Evolutionary conservation across 2,797 vertebrate species (phyloP).

Genomic region (Microhierax caerulescens): DNA sequence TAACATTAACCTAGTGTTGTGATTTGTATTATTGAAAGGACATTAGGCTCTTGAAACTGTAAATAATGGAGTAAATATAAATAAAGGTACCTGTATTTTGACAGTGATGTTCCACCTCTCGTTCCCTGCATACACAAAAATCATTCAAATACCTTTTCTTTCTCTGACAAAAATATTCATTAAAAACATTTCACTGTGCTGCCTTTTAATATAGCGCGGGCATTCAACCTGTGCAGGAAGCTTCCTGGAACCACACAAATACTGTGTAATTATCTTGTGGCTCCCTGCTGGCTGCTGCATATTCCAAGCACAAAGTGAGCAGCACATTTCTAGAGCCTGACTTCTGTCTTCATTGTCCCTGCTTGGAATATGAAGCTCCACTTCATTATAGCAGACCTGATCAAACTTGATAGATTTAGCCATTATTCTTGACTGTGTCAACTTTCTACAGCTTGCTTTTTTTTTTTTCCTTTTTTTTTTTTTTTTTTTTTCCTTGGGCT

Average conservation of each 20-base stretch:
- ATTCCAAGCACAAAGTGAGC: slow-evolving; percentile 87
- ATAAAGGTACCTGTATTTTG: slow-evolving; percentile 83
- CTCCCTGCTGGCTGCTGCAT: slow-evolving; percentile 92
- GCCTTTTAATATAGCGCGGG: slow-evolving; percentile 84
- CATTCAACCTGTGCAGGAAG: slow-evolving; percentile 85
- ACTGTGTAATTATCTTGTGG: slow-evolving; percentile 94
- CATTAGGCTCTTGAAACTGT: slow-evolving; percentile 67
- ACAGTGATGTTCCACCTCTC: slow-evolving; percentile 82
- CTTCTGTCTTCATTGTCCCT: slow-evolving; percentile 86
- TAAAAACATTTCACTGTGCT: slow-evolving; percentile 89
- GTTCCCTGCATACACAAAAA: slow-evolving; percentile 75
- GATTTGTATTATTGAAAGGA: slow-evolving; percentile 74
- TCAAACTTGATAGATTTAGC: slow-evolving; percentile 92
- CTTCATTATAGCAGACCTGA: slow-evolving; percentile 91
- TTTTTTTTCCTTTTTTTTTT: slow-evolving; percentile 8
- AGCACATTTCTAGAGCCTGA: slow-evolving; percentile 81
- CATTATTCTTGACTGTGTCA: slow-evolving; percentile 89
- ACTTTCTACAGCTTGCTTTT: slow-evolving; percentile 75
- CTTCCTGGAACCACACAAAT: slow-evolving; percentile 93
- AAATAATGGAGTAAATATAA: slow-evolving; percentile 81
- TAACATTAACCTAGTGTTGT: slow-evolving; percentile 68
- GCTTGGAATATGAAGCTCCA: slow-evolving; percentile 87
- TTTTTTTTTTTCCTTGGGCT: slow-evolving; percentile 46
- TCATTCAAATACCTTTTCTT: slow-evolving; percentile 87
- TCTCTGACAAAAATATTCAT: slow-evolving; percentile 90